These are phyloP conservation scores for Euura saliciscinereae DNA, from an alignment of 1,140 invertebrate species.

Conservation along the genomic window DNA sequence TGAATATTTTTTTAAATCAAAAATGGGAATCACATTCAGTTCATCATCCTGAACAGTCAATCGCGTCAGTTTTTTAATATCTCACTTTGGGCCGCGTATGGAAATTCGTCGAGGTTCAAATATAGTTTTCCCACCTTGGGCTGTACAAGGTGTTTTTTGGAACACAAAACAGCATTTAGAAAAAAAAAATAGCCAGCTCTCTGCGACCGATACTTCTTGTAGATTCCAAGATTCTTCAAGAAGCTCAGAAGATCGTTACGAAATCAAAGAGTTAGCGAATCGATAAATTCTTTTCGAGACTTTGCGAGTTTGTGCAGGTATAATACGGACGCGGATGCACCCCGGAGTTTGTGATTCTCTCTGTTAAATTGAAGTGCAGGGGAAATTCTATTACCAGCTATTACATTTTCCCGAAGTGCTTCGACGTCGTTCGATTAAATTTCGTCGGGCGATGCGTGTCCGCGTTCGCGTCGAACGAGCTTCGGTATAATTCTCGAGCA, in stretches of 20 bases:
- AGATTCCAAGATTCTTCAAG: not conserved
- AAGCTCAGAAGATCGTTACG: not conserved
- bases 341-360: not conserved
- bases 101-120: too few species aligned
- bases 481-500: too few species aligned
- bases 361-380: conserved; percentile 1
- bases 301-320: not conserved
- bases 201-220: not conserved
- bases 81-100: too few species aligned
- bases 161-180: too few species aligned
- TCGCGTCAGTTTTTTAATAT: too few species aligned
- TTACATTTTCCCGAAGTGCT: not conserved
- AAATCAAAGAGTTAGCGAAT: not conserved
- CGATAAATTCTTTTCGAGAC: too few species aligned
- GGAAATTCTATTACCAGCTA: conserved; percentile 1
- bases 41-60: too few species aligned
- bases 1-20: too few species aligned
- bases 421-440: not conserved
- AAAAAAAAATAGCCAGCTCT: too few species aligned
- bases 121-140: too few species aligned
- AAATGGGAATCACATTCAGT: too few species aligned
- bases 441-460: not conserved
- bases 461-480: not conserved
- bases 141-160: too few species aligned
- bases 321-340: not conserved